Conservation (phyloP, 2,797 vertebrate species). For the Todus mexicanus region DNA sequence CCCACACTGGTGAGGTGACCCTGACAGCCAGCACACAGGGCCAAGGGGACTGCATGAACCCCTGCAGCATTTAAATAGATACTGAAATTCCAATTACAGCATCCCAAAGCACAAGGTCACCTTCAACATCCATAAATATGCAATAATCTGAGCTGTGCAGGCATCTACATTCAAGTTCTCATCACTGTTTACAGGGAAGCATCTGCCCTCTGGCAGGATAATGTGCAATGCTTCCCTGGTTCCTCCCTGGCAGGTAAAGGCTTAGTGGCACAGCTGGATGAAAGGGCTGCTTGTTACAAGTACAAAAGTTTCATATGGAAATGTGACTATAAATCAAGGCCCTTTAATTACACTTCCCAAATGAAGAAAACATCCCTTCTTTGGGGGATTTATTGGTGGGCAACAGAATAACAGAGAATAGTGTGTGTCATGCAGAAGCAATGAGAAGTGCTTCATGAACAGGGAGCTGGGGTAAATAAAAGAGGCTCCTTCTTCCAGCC, state of each 20-base stretch:
- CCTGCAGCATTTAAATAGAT: neutral
- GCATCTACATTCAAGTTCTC: neutral
- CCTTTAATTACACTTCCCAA: neutral
- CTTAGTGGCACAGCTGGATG: neutral
- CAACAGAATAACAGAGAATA: neutral
- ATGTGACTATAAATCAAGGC: neutral
- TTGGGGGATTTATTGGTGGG: neutral
- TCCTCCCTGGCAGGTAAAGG: neutral
- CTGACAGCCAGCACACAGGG: neutral
- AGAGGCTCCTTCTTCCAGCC: neutral
- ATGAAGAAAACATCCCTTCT: neutral
- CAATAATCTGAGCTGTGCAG: neutral
- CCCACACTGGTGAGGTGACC: rapidly evolving
- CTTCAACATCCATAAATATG: neutral
- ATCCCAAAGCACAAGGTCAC: neutral
- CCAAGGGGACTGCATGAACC: neutral
- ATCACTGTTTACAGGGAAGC: neutral
- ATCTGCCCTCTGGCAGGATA: neutral
- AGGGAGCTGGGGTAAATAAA: neutral
- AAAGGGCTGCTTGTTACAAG: neutral
- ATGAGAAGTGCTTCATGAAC: neutral
- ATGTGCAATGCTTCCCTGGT: rapidly evolving
- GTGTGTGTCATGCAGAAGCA: neutral
- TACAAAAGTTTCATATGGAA: neutral
- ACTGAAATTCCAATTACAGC: neutral